Percentiles rank a stretch among this genome's conserved stretches.
Evolutionary conservation across 1,140 invertebrate species (phyloP).

Genomic region (Drosophila miranda): DNA sequence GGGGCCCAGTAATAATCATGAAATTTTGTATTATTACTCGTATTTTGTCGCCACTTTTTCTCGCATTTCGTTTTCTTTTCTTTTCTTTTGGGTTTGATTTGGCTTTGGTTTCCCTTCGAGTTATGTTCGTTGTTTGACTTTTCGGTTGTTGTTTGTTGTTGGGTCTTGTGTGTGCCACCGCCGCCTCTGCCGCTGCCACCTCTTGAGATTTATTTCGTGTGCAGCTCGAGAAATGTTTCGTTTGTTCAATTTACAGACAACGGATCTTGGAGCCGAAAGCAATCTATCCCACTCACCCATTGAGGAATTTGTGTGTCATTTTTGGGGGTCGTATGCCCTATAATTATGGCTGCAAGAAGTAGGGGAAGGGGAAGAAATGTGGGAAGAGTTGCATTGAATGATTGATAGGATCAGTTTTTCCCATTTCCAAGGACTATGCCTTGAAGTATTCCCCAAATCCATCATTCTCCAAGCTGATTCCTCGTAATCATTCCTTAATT

Average conservation of each 20-base stretch:
- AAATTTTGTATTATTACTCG: constrained; percentile 42
- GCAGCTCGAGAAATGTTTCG: constrained; percentile 49
- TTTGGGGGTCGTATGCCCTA: constrained; percentile 1
- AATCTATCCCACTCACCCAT: constrained; percentile 7
- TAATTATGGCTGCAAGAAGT: neutral
- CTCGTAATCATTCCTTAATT: too few relatives aligned
- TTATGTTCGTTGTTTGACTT: constrained; percentile 29
- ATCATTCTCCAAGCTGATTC: too few relatives aligned
- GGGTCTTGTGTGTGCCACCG: constrained; percentile 12
- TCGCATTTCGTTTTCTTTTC: constrained; percentile 30
- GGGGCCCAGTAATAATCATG: constrained; percentile 51
- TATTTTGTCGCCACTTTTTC: constrained; percentile 23
- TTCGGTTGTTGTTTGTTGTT: constrained; percentile 28
- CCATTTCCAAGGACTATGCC: too few relatives aligned
- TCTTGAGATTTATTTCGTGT: constrained; percentile 66
- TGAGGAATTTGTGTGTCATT: neutral
- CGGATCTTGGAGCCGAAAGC: constrained; percentile 7
- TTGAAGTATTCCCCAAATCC: too few relatives aligned
- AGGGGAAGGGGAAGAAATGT: neutral
- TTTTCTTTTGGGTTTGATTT: constrained; percentile 14
- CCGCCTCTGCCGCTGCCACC: neutral
- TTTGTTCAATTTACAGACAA: constrained; percentile 48
- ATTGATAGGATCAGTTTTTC: neutral
- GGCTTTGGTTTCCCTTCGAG: constrained; percentile 24
- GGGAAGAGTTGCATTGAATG: neutral